These are phyloP conservation scores for Scaptomyza graminum DNA, from an alignment of 1,140 invertebrate species.

Conservation along the genomic window DNA sequence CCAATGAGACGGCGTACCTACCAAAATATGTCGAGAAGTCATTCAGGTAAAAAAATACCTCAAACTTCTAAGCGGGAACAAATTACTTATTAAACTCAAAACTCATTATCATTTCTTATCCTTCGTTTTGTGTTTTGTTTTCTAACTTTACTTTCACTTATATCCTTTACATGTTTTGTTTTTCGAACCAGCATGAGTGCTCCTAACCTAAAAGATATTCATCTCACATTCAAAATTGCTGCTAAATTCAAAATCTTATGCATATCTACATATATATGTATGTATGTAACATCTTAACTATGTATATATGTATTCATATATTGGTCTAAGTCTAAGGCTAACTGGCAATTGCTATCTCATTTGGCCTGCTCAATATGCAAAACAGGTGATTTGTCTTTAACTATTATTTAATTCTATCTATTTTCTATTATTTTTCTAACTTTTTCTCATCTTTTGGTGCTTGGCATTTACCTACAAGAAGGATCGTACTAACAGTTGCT, in stretches of 20 bases:
- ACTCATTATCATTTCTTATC: slow-evolving; percentile 24
- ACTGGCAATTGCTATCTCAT: slow-evolving; percentile 43
- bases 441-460: not conserved
- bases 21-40: slow-evolving; percentile 84
- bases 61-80: slow-evolving; percentile 11
- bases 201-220: slow-evolving; percentile 6
- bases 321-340: slow-evolving; percentile 42
- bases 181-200: not conserved
- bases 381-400: slow-evolving; percentile 62
- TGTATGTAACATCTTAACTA: slow-evolving; percentile 18
- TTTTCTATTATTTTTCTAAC: slow-evolving; percentile 5
- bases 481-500: too few species aligned
- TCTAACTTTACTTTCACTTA: not conserved
- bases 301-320: slow-evolving; percentile 10
- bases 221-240: slow-evolving; percentile 40
- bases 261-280: slow-evolving; percentile 40
- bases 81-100: not conserved
- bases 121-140: slow-evolving; percentile 12
- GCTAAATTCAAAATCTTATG: slow-evolving; percentile 58
- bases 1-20: slow-evolving; percentile 76
- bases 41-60: slow-evolving; percentile 78
- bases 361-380: slow-evolving; percentile 24
- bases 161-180: not conserved
- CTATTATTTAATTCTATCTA: not conserved
- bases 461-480: not conserved